Percentiles rank a stretch among this genome's conserved stretches.
Conservation (phyloP, 1,140 invertebrate species). For the Drosophila quadrilineata region DNA sequence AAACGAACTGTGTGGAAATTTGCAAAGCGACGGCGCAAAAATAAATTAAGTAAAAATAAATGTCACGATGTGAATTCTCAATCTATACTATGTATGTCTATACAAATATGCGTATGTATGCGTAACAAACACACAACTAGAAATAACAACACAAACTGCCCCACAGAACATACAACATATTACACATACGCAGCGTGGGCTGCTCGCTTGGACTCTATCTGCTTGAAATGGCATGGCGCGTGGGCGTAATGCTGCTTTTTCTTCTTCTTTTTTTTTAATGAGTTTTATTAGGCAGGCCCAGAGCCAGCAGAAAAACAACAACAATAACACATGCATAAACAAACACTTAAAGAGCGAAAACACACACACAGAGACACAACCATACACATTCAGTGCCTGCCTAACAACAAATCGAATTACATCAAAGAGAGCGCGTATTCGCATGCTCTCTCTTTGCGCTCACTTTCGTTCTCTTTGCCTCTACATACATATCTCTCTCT, state of each 20-base stretch:
- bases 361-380: not conserved
- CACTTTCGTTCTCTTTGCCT: conserved; percentile 1
- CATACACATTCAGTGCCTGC: not conserved
- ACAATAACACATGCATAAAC: conserved; percentile 62
- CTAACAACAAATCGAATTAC: conserved; percentile 59
- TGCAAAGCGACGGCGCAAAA: conserved; percentile 72
- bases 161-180: conserved; percentile 18
- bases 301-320: conserved; percentile 13
- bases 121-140: not conserved
- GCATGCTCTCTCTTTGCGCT: conserved; percentile 8
- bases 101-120: too few relatives aligned
- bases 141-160: conserved; percentile 5
- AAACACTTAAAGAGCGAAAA: conserved; percentile 70
- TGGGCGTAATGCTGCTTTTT: conserved; percentile 47
- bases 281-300: conserved; percentile 68
- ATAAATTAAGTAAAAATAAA: conserved; percentile 80
- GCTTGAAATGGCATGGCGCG: conserved; percentile 1
- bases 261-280: too few relatives aligned
- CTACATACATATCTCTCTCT: not conserved
- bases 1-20: conserved; percentile 54
- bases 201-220: not conserved
- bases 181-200: conserved; percentile 37
- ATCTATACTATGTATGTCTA: too few relatives aligned
- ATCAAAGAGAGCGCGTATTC: conserved; percentile 31
- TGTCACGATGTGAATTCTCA: conserved; percentile 55